Base-by-base conservation (phyloP, 2,113 vertebrate species). In the Seriola rivoliana region DNA sequence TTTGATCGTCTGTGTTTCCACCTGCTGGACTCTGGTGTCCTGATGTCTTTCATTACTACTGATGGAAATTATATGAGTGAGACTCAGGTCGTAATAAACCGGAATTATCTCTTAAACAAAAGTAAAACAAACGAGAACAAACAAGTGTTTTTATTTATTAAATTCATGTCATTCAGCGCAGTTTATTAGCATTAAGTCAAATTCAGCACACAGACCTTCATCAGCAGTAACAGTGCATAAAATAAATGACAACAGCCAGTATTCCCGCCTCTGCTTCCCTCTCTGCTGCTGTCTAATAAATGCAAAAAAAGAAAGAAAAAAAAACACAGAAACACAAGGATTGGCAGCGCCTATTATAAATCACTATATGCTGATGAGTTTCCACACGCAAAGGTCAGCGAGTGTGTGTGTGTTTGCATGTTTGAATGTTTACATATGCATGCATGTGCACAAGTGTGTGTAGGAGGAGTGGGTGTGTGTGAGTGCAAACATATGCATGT, bases 341-440 rank as follows among this genome's bases (percentile, higher is more conserved):
- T 89, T 84, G 85, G 81, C 85, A 70, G 70, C 2, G 85, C 74
- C 87, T 70, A 87, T 91, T 89, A 87, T 84, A 88, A 90, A 92
- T 91, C 82, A 87, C 86, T 91, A 84, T 90, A 91, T 91, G 91
- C 88, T 91, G 88, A 92, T 91, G 85, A 91, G 81, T 40, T 83
- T 78, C 76, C 71, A 86, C 87, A 86, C 58, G 79, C 77, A 91
- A 91, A 93, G 86, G 88, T 90, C 88, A 88, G 85, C 23, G 65
- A 50, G 87, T 83, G 80, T 90, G 78, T 86, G 82, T 83, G 87
- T 66, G 75, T 88, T 68, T 88, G 89, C 72, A 58, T 82, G 89
- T 87, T 82, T 79, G 62, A 71, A 48, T 86, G 84, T 92, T 89
- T 90, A 71, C 81, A 80, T 85, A 90, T 79, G 90, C 67, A 72